Percentiles rank a stretch among this genome's conserved stretches.
Evolutionary conservation across 1,140 invertebrate genomes (phyloP).

Genomic region (Agrilus planipennis): DNA sequence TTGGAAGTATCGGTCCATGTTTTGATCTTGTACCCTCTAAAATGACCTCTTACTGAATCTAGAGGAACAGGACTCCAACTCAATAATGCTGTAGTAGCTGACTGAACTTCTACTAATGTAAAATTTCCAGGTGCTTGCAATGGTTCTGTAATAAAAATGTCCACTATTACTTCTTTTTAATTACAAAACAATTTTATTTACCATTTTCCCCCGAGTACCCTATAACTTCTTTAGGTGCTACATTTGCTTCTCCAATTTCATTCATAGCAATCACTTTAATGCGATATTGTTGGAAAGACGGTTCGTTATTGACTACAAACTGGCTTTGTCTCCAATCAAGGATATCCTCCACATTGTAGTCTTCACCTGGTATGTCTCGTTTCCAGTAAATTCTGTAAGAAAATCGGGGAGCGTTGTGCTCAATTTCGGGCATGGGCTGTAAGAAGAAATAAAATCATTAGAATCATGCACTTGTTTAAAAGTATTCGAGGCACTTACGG

Average conservation of each 20-base stretch:
- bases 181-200: constrained; percentile 25
- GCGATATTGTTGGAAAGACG: constrained; percentile 82
- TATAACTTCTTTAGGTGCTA: constrained; percentile 64
- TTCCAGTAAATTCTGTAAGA: constrained; percentile 83
- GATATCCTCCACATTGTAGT: constrained; percentile 60
- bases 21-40: constrained; percentile 91
- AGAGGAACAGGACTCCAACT: constrained; percentile 70
- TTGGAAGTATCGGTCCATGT: constrained; percentile 71
- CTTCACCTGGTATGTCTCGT: constrained; percentile 59
- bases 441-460: not conserved
- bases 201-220: constrained; percentile 93
- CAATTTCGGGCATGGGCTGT: constrained; percentile 86
- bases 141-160: constrained; percentile 45
- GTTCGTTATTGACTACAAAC: constrained; percentile 63
- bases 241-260: constrained; percentile 74
- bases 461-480: not conserved
- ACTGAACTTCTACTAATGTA: constrained; percentile 57
- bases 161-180: not conserved
- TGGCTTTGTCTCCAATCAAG: constrained; percentile 60
- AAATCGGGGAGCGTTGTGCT: constrained; percentile 91
- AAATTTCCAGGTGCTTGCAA: constrained; percentile 75
- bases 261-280: constrained; percentile 92
- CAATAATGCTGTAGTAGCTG: constrained; percentile 64
- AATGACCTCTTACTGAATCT: constrained; percentile 75
- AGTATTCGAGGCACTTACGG: constrained; percentile 28